Percentiles rank a stretch among this genome's conserved stretches.
Conservation (phyloP, 2,113 vertebrate species). For the Nerophis ophidion region DNA sequence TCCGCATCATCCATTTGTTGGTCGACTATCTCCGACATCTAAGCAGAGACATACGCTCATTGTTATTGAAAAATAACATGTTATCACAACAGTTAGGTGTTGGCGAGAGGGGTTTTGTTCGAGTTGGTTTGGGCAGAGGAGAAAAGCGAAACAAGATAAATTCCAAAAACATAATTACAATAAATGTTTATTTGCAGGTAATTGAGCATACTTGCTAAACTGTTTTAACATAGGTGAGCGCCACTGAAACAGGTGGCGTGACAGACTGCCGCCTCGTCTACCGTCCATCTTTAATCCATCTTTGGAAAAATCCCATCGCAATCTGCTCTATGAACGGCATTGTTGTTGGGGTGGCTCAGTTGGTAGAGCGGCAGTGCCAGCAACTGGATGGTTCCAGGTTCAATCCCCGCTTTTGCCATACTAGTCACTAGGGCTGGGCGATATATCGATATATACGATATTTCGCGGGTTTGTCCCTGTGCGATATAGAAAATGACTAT, state of each 20-base stretch:
- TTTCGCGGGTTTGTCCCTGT: no score
- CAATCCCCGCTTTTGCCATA: no score
- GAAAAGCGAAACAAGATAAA: no score
- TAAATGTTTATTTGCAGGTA: not conserved
- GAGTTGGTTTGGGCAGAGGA: no score
- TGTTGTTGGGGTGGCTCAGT: no score
- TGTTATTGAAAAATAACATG: not conserved
- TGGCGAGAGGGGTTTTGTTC: no score
- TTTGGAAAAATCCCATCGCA: not conserved
- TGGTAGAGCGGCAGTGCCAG: no score
- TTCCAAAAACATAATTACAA: not conserved
- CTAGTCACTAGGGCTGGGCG: no score
- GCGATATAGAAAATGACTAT: no score
- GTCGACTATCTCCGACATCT: conserved; percentile 73
- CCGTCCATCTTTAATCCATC: conserved; percentile 33
- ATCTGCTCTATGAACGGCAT: not conserved
- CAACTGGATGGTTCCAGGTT: no score
- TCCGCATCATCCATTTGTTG: conserved; percentile 75
- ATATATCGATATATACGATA: no score
- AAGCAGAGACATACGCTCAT: not conserved
- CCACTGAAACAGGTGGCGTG: conserved; percentile 20
- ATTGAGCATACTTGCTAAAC: not conserved
- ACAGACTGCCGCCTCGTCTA: conserved; percentile 22
- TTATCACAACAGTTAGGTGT: not conserved
- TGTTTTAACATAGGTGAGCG: not conserved